Conservation (phyloP, 2,113 vertebrate species). For the Gorsachius goisagi region DNA sequence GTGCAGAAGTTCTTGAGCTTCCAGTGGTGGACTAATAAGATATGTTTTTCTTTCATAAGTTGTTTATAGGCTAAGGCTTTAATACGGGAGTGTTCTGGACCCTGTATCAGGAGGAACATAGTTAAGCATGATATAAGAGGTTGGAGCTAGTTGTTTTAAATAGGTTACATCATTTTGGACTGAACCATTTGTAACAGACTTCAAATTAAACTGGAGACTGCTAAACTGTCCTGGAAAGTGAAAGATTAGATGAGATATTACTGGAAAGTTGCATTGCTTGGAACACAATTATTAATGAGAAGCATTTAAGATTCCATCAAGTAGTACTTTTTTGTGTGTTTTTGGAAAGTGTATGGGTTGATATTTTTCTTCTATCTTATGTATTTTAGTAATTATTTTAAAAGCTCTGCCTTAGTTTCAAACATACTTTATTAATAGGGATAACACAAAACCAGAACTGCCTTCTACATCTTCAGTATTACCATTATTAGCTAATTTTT, state of each 20-base stretch:
- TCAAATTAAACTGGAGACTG: background rate
- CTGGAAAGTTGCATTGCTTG: background rate
- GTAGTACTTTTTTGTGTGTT: background rate
- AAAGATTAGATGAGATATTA: background rate
- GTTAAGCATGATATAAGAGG: background rate
- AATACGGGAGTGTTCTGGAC: background rate
- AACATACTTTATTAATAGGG: background rate
- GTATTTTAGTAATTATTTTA: background rate
- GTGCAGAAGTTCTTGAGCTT: background rate
- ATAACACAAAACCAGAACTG: background rate
- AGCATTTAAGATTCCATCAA: background rate
- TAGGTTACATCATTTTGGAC: background rate
- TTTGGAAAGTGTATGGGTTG: background rate
- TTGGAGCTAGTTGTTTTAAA: background rate
- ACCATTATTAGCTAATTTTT: background rate
- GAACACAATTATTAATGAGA: background rate
- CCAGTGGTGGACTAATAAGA: background rate
- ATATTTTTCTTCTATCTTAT: background rate
- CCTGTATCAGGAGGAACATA: background rate
- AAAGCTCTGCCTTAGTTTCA: background rate
- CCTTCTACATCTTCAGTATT: background rate
- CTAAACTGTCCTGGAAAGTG: background rate
- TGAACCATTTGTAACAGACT: background rate
- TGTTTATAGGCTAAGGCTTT: background rate
- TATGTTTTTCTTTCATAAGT: background rate